These are phyloP conservation scores for Dugesia japonica DNA, from an alignment of 2,888 invertebrate species.

Conservation along the genomic window DNA sequence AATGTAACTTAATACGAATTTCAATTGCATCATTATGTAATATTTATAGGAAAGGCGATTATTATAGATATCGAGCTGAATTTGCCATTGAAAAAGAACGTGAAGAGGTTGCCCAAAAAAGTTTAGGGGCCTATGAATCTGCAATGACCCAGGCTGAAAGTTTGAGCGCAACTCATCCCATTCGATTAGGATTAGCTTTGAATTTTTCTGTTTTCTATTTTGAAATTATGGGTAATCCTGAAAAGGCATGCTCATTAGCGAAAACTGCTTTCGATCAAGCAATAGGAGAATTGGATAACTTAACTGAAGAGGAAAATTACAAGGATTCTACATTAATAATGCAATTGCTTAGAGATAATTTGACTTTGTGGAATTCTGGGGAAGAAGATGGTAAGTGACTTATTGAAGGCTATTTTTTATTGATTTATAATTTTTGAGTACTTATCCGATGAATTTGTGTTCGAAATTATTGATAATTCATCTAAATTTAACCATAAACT, in stretches of 20 bases:
- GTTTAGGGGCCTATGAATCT: constrained; percentile 81
- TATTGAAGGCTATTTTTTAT: too few relatives aligned
- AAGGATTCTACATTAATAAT: constrained; percentile 16
- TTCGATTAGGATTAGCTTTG: constrained; percentile 9
- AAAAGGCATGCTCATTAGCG: background rate
- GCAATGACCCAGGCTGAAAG: constrained; percentile 91
- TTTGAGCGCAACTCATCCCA: constrained; percentile 56
- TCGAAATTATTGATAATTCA: too few relatives aligned
- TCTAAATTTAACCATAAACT: too few relatives aligned
- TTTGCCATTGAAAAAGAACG: constrained; percentile 88
- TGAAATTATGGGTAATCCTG: constrained; percentile 6
- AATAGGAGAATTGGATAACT: constrained; percentile 88
- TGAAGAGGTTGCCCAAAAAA: constrained; percentile 89
- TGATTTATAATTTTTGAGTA: too few relatives aligned
- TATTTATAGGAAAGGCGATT: constrained; percentile 65
- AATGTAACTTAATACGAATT: constrained; percentile 61
- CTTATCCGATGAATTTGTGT: too few relatives aligned
- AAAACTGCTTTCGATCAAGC: constrained; percentile 81
- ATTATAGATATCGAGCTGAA: constrained; percentile 91
- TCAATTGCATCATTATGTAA: background rate
- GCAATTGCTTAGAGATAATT: constrained; percentile 9
- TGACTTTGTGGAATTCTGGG: background rate
- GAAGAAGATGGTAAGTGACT: constrained; percentile 9
- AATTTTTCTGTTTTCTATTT: constrained; percentile 13
- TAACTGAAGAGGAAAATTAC: constrained; percentile 63